A percentile compares a stretch with the other conserved stretches of the same genome.
Conservation (phyloP, 2,888 invertebrate genomes). For the Hirudinaria manillensis region DNA sequence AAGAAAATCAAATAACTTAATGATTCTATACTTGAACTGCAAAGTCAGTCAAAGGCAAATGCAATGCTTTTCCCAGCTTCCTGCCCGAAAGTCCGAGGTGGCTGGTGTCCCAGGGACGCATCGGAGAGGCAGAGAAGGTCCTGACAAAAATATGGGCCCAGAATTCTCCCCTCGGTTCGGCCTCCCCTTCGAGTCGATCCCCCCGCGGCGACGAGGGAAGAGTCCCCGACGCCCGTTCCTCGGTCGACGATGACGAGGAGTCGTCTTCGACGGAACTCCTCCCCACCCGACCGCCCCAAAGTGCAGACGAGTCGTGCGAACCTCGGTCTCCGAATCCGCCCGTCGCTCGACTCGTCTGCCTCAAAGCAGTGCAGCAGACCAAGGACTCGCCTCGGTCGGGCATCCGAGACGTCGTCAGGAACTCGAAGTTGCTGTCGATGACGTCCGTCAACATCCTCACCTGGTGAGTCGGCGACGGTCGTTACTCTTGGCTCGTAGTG, state of each 20-base stretch:
- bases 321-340: no score
- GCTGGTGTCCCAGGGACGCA: constrained; percentile 39
- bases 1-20: no score
- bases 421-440: constrained; percentile 29
- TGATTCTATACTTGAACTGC: not conserved
- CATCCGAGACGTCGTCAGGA: constrained; percentile 29
- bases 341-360: no score
- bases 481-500: not conserved
- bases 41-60: not conserved
- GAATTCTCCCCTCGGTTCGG: not conserved
- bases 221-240: no score
- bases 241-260: no score
- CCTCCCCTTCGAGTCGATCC: not conserved
- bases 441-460: constrained; percentile 36
- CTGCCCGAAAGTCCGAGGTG: constrained; percentile 40
- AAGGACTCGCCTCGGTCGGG: not conserved
- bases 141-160: constrained; percentile 33
- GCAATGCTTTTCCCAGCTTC: constrained; percentile 12
- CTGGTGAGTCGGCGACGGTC: constrained; percentile 33
- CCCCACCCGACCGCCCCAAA: no score
- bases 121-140: constrained; percentile 38
- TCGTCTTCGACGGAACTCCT: no score
- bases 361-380: no score
- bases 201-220: not conserved
- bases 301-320: no score